Conservation (phyloP, 2,113 vertebrate species). For the Eretmochelys imbricata region DNA sequence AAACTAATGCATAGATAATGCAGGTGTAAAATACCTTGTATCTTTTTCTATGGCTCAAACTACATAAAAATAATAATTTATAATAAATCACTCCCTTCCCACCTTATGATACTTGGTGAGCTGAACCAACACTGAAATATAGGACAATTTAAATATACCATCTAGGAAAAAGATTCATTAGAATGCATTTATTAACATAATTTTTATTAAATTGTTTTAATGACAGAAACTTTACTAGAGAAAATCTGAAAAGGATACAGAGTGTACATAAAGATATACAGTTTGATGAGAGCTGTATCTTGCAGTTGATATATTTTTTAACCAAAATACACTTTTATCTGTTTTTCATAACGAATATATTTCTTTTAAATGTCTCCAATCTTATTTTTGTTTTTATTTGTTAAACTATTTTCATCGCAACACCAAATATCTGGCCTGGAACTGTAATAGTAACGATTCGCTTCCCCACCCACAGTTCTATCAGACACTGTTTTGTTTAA, state of each 20-base stretch:
- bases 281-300: not conserved
- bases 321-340: not conserved
- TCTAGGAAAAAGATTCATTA: not conserved
- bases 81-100: conserved; percentile 38
- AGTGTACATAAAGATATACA: not conserved
- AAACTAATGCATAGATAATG: not conserved
- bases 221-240: conserved; percentile 39
- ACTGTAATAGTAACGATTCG: conserved; percentile 44
- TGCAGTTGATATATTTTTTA: not conserved
- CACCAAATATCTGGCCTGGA: conserved; percentile 31
- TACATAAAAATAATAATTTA: conserved; percentile 20
- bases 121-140: conserved; percentile 5
- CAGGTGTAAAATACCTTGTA: conserved; percentile 18
- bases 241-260: not conserved
- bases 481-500: conserved; percentile 60
- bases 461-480: conserved; percentile 43
- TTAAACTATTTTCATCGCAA: conserved; percentile 48
- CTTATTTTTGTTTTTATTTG: conserved; percentile 29
- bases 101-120: not conserved
- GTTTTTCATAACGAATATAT: conserved; percentile 41
- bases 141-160: not conserved
- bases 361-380: conserved; percentile 43
- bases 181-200: not conserved
- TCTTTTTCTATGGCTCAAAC: not conserved
- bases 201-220: conserved; percentile 11